Base-by-base conservation (phyloP, 2,113 vertebrate species). In the Thamnaconus septentrionalis region DNA sequence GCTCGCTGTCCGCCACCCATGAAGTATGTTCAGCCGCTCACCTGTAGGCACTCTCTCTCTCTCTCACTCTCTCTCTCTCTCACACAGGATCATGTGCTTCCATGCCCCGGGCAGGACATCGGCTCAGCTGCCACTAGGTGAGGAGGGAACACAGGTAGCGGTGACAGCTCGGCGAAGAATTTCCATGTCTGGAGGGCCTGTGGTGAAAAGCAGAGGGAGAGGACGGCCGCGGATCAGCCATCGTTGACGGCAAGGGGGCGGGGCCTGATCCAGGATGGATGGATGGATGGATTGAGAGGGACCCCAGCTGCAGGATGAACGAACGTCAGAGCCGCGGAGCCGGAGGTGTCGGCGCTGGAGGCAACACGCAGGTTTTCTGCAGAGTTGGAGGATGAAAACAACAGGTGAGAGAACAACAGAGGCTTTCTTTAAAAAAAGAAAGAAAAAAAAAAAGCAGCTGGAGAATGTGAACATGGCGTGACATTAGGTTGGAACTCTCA, bases 101-200 rank as follows among this genome's bases (percentile, higher is more conserved):
- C 82, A 56, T 75, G 75, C 87, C 85, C 70, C 56, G 66, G 85
- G 77, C 80, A 3, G 65, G 68, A 88, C 84, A 81, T 58, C 64
- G 64, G 85, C 85, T 82, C 86, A 86, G 89, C 88, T 91, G 89
- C 77, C 86, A 85, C 47, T 66, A 31, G 75, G 72, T 75, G 71
- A 74, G 64, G 67, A 64, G 75, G 69, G 70, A 88, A 85, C 85
- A 85, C 76, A 76, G 68, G 68, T 66, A 79, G 72, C 64, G 72
- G 76, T 87, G 90, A 88, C 85, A 90, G 87, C 79, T 78, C 82
- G 84, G 77, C 87, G 70, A 83, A 81, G 84, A 78, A 83, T 82
- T 70, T 79, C 52, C 64, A 50, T 67, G 64, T 75, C 80, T 84
- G 7, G 9, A 78, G 81, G 85, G 53, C 42, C 42, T 31, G 18